Evolutionary conservation across 1,140 invertebrate genomes (phyloP), one percentile per base, ranked within the genome.

Genomic region (Nasonia vitripennis): DNA sequence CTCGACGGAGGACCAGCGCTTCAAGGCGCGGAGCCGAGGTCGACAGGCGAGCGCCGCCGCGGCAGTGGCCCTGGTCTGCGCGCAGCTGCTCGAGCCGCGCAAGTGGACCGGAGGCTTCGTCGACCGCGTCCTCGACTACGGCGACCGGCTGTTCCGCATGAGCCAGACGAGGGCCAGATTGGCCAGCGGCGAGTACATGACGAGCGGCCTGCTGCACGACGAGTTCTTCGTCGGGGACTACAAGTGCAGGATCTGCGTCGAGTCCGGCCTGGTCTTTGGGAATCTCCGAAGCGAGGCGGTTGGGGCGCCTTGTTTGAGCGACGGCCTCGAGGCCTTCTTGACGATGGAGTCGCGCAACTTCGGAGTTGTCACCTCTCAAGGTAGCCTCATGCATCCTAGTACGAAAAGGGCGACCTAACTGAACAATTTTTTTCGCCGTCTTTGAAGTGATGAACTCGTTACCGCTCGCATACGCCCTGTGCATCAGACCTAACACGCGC

Each of bases 161-260:
- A 92, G 90, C 78, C 74, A 84, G 14, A 75, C 70, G 12, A 87
- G 85, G 20, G 88, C 87, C 23, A 87, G 84, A 0, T 20, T 90
- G 2, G 87, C 87, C 3, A 87, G 87, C 0, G 86, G 87, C n/a
- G 74, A 85, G 1, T 92, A 91, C 68, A 87, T 92, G 88, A 90
- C 80, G 7, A 77, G 89, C 3, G 86, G 31, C 6, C 55, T 90
- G 27, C 84, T 92, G 1, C 79, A 88, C 68, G 87, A 90, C 0
- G 90, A 92, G 78, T 92, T 92, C 81, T 91, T 89, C 41, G 81
- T 92, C 14, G 87, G 88, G 1, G 88, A 90, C 62, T 92, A 90
- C 62, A 92, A 92, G 48, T 85, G 89, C 4, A 6, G 86, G 11
- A 86, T 91, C 0, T 88, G 86, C 41, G 85, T 85, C 0, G 89